Base-by-base conservation (phyloP, 2,888 invertebrate genomes). In the Volucella bombylans region DNA sequence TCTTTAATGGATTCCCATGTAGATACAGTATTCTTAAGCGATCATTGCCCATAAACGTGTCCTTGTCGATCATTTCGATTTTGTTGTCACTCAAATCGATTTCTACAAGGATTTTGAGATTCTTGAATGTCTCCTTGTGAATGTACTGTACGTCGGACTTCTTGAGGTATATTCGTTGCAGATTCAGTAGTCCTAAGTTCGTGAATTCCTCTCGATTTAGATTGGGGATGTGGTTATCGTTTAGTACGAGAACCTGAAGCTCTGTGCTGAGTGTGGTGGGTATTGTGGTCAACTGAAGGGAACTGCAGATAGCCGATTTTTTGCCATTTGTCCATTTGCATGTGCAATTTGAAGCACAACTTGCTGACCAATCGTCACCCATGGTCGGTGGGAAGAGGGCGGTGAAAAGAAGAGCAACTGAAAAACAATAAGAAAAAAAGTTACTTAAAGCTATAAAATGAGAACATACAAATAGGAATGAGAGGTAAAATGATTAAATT, bases 241-340 rank as follows among this genome's bases (percentile, higher is more conserved):
- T 95, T 12, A 98, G 93, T 89, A 97, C 96, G 71, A 98, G 93
- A 73, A 97, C 96, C 92, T 97, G 97, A 90, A 97, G 88, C 83
- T 92, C 92, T 0, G 92, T 90, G 89, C 95, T 94, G 72, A 96
- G 91, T 0, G 93, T 93, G 12, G 93, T 93, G 50, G 97, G 97
- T 68, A 97, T 94, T 86, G 95, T 94, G 87, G 95, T 95, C 87
- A 97, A 94, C 88, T 96, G 95, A 87, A 96, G 95, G 89, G 96
- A 95, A 86, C 95, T 94, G 92, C 97, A 98, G 80, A 96, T 94
- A 73, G 97, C 97, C 54, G 96, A 96, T 91, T 96, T 97, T 92
- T 97, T 97, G 85, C 97, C 97, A 83, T 96, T 96, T 54, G 96
- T 95, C 97, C 97, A 98, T 93, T 97, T 97, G 93, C 97, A 97